A percentile compares a stretch with the other conserved stretches of the same genome.
phyloP scores from a whole-genome alignment of 2,797 vertebrate genomes.

The Nannoperca australis region DNA sequence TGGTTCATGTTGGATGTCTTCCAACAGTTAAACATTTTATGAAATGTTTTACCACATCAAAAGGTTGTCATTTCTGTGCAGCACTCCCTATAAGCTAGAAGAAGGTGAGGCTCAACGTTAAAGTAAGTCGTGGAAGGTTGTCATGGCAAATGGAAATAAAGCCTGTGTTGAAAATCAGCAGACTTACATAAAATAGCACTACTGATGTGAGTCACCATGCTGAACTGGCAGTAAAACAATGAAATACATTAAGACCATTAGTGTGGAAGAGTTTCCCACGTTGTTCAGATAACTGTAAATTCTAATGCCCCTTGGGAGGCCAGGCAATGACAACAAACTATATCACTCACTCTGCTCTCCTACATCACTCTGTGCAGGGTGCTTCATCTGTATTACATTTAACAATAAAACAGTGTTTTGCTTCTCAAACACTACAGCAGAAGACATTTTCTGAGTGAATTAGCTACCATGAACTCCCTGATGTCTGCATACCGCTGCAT shows the following conservation, averaged over 20 bases:
- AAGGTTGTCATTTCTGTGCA: background rate
- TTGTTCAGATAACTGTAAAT: slow-evolving; percentile 14
- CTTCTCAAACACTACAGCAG: slow-evolving; percentile 12
- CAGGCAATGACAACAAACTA: slow-evolving; percentile 16
- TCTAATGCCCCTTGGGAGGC: background rate
- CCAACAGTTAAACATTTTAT: slow-evolving; percentile 3
- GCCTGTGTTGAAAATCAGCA: background rate
- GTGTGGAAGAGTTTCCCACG: background rate
- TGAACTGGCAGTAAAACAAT: background rate
- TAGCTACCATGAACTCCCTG: slow-evolving; percentile 7
- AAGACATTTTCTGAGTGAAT: slow-evolving; percentile 48
- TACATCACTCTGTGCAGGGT: slow-evolving; percentile 9
- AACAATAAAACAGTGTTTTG: slow-evolving; percentile 24
- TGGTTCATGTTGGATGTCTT: background rate
- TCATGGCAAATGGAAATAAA: background rate
- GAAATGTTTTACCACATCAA: background rate
- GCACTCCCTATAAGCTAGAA: background rate
- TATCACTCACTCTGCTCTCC: slow-evolving; percentile 23
- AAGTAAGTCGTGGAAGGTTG: background rate
- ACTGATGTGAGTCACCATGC: background rate
- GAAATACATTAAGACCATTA: background rate
- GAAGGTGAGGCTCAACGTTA: background rate
- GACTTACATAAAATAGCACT: background rate
- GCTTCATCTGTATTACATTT: slow-evolving; percentile 13
- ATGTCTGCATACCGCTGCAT: slow-evolving; percentile 33